Evolutionary conservation across 2,888 invertebrate species (phyloP), one percentile per base, ranked within the genome.

Genomic region (Diarsia mendica): DNA sequence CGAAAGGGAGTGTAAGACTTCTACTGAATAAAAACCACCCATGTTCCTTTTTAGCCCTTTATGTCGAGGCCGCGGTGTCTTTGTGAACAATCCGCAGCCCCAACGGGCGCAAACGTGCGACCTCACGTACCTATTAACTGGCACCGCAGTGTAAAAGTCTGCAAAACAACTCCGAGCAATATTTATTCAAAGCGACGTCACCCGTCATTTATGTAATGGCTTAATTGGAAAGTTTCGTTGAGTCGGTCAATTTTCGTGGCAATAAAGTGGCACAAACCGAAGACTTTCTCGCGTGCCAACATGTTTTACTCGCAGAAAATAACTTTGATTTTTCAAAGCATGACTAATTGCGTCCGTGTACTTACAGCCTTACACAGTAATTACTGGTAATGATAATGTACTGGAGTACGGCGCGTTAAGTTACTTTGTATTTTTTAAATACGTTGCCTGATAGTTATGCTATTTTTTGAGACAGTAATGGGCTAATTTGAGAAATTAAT

Each of bases 211-310:
- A 90, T 86, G 88, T 94, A 95, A 95, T 95, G 93, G 93, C 95
- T 95, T 95, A 95, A 95, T 95, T 94, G 93, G 94, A 94, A 94
- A 93, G 93, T 94, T 95, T 93, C 92, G 92, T 92, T 93, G 90
- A 91, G 90, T 88, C 89, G 91, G 91, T 92, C 92, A 90, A 93
- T 93, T 92, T 92, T 92, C 90, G 89, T 91, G 88, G 86, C 87
- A 77, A 83, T 87, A 90, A 92, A 92, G 90, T 92, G 91, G 90
- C 90, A 90, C 89, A 85, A 90, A 93, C 90, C 86, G 93, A 95
- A 90, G 90, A 92, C 85, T 93, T 93, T 91, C 90, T 95, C 91
- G 94, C 95, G 94, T 95, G 95, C 86, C 75, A 82, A 87, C 88
- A 75, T 66, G 83, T 89, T 92, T 93, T 90, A 93, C 91, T 92